Conservation (phyloP, 1,140 invertebrate genomes). For the Atta colombica region DNA sequence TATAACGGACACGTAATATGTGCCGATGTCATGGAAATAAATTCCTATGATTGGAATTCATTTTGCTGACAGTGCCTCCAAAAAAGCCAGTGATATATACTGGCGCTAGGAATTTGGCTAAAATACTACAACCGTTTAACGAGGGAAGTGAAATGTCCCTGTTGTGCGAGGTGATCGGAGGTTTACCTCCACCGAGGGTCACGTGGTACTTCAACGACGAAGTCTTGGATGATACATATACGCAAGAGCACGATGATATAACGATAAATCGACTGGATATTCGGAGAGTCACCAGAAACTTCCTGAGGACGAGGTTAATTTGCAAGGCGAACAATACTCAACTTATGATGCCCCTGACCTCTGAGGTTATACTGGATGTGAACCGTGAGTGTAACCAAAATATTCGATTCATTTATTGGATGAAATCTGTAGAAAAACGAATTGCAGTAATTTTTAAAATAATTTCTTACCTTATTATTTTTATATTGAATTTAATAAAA, state of each 20-base stretch:
- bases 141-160: conserved; percentile 90
- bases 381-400: conserved; percentile 86
- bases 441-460: background rate
- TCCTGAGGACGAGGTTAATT: conserved; percentile 82
- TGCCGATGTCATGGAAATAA: conserved; percentile 31
- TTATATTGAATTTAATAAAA: background rate
- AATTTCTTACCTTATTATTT: background rate
- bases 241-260: conserved; percentile 72
- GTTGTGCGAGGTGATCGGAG: conserved; percentile 89
- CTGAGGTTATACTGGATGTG: conserved; percentile 87
- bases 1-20: background rate
- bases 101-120: conserved; percentile 89
- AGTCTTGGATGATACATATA: conserved; percentile 77
- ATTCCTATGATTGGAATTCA: conserved; percentile 38
- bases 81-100: conserved; percentile 93
- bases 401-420: background rate
- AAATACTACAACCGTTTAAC: conserved; percentile 92
- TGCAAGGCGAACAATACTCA: conserved; percentile 87
- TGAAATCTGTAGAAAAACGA: background rate
- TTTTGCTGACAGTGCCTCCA: conserved; percentile 90
- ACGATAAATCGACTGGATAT: conserved; percentile 82
- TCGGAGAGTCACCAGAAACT: conserved; percentile 80
- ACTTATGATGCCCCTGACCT: conserved; percentile 83
- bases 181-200: conserved; percentile 84
- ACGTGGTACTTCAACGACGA: conserved; percentile 82